Base-by-base conservation (phyloP, 1,140 invertebrate genomes). In the Drosophila parabipectinata region DNA sequence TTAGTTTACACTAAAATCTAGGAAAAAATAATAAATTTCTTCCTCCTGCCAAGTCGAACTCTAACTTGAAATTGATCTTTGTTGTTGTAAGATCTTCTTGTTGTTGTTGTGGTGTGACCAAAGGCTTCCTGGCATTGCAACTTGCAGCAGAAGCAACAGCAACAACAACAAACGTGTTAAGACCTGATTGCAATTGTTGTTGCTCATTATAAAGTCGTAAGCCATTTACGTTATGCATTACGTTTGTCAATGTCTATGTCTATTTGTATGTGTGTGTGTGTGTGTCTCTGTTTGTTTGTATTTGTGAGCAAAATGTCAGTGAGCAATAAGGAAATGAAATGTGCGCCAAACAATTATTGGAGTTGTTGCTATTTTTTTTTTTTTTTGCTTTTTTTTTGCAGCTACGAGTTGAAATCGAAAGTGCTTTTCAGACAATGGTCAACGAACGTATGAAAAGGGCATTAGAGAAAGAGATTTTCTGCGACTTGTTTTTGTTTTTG, bases 321-420 rank as follows among this genome's bases (percentile, higher is more conserved):
- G 75, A 87, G 82, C 82, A 87, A 87, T 88, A 88, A 88, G 83
- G 83, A 88, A 88, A 88, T 88, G 79, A 88, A 89, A 88, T 89
- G 76, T 87, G 83, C 79, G 75, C 83, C 81, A 85, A 85, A 85
- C 82, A 85, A 88, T 88, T 83, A 88, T 88, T 88, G 58, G 62
- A 39, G 10, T 14, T 61, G 26, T 51, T 47, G 18, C 9, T 10
- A 24, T 15, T 47, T 21, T 53, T 9, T 45, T 77, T 44, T 9
- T 18, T 34, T 18, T 60, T 34, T n/a, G n/a, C 24, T 30, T 56
- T 41, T 52, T 41, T 58, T 50, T 51, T 21, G 21, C 21, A 21
- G 41, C 28, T 67, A 21, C 30, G 62, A 77, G 57, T 61, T 76
- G 73, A 76, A 76, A 76, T 76, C 73, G 73, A 76, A 76, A 76